Conservation (phyloP, 2,113 vertebrate species). For the Lophotis ruficrista region DNA sequence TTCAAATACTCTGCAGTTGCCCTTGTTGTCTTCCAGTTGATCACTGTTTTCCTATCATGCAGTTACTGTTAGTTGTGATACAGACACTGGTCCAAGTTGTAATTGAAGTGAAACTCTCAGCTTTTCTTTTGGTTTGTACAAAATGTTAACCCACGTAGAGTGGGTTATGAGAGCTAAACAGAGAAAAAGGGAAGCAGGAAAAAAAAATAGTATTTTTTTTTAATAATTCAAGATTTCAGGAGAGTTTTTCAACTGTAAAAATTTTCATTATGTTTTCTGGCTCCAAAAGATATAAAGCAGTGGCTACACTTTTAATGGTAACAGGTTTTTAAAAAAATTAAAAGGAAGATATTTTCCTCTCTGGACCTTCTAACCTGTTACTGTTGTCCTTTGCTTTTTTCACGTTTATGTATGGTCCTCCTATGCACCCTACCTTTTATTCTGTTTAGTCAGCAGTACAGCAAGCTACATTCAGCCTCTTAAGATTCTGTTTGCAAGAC, state of each 20-base stretch:
- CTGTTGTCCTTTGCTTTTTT: neutral
- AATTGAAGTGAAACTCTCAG: neutral
- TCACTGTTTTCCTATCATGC: neutral
- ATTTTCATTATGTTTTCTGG: neutral
- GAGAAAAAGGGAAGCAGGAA: neutral
- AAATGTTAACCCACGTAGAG: neutral
- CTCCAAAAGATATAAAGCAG: neutral
- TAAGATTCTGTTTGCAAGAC: neutral
- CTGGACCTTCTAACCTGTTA: neutral
- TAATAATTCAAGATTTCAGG: neutral
- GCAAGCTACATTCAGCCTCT: neutral
- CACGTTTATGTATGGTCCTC: neutral
- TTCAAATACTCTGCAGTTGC: neutral
- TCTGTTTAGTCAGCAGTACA: neutral
- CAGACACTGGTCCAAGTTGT: neutral
- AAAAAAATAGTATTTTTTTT: neutral
- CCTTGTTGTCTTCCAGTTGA: neutral
- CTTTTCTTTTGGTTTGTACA: neutral
- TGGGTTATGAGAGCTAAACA: neutral
- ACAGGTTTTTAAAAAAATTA: no score
- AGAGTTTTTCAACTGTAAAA: neutral
- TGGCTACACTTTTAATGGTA: no score
- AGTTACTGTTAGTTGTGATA: neutral
- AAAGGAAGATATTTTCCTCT: no score
- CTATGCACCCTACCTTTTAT: neutral